Base-by-base conservation (phyloP, 2,113 vertebrate species). In the Chrysochloris asiatica region DNA sequence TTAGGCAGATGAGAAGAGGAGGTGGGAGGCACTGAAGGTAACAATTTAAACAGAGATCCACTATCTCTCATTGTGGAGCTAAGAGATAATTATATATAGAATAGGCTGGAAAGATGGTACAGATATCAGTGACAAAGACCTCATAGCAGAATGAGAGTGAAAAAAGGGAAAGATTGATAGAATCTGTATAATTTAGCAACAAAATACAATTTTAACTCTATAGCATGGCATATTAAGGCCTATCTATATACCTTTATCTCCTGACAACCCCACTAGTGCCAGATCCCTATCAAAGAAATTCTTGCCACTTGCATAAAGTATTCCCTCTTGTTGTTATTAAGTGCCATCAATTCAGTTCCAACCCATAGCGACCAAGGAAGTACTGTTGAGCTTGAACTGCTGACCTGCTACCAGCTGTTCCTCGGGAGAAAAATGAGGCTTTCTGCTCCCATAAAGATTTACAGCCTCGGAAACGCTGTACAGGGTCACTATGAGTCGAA, bases 191-290 rank as follows among this genome's bases (percentile, higher is more conserved):
- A 87, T 33, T 76, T 45, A 78, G n/a, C n/a, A n/a, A 45, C 71
- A 94, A 71, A 10, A 59, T 77, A 59, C 81, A 67, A 75, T n/a
- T 38, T 85, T 67, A 73, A 67, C 24, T 45, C 38, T 41, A 54
- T 2, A 86, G 36, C 12, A 69, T 12, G 38, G 56, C 56, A 84
- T 47, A 75, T 4, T n/a, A 92, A 79, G 30, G 36, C 72, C 73
- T 78, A 87, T 48, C 45, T 83, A 83, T 72, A 92, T 24, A 86
- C 30, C 50, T 73, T 78, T 89, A 54, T 16, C 61, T 83, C 41
- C 72, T 79, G 24, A 92, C 72, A 87, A 73, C 4, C 17, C 26
- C 54, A 69, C 28, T 83, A n/a, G 21, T 59, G 26, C 43, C 47
- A 89, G 30, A 83, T 48, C 16, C 26, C 72, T 83, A 73, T 28